Evolutionary conservation across 2,888 invertebrate genomes (phyloP), one percentile per base, ranked within the genome.

Genomic region (Scrobipalpa costella): DNA sequence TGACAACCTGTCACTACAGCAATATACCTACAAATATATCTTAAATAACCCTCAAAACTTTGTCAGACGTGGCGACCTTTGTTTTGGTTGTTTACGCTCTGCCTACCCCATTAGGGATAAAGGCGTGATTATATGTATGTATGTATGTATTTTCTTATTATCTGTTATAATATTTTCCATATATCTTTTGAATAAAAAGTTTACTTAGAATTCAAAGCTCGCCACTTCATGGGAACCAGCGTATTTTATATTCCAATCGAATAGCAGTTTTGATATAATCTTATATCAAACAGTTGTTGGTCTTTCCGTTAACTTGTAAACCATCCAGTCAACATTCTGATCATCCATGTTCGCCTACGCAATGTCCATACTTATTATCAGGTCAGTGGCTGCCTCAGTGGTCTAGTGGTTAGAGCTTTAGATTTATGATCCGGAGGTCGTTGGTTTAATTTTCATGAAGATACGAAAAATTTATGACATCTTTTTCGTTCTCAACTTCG

Each of bases 201-300:
- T n/a, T 44, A 15, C 44, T 44, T 44, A 5, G 15, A 15, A 44
- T 44, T 44, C 15, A 15, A n/a, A 15, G 15, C 6, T 3, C 15
- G 15, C n/a, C 44, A 44, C 44, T 44, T 44, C 44, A 15, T 44
- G 44, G 44, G 44, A 15, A 44, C 44, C 44, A 44, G n/a, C n/a
- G 9, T n/a, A 44, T 0, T 44, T 40, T 44, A 44, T 44, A 44
- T 44, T 44, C 44, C 44, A 15, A n/a, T 44, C 9, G n/a, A 15
- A 44, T 44, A 9, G n/a, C 44, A 15, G 5, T 44, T 44, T 15
- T 44, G 44, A 44, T 44, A 44, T 44, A 44, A 44, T 44, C 15
- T 44, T 3, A 44, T 7, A 44, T 44, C 44, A 44, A 44, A 44
- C 6, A 2, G 15, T 15, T 15, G 40, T 40, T 15, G 44, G 44